Evolutionary conservation across 2,797 vertebrate genomes (phyloP).

Genomic region (Malacoctenus gilli): DNA sequence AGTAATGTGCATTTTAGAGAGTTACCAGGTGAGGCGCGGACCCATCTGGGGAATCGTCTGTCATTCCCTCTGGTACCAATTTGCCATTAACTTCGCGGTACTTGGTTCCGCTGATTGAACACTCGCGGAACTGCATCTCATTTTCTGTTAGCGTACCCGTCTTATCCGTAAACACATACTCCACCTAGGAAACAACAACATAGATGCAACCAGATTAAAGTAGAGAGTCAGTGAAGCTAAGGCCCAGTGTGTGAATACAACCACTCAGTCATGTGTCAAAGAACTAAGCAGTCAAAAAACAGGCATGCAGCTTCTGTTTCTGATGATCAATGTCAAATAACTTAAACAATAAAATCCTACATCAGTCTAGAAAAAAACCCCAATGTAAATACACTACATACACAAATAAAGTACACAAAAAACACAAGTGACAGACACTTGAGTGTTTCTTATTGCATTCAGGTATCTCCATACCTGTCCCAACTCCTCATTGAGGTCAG

Average conservation of each 20-base stretch:
- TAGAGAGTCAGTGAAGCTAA: background rate
- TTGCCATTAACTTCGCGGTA: conserved; percentile 95
- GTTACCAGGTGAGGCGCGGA: conserved; percentile 77
- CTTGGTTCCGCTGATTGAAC: conserved; percentile 93
- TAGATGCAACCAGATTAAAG: background rate
- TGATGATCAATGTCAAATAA: too few relatives aligned
- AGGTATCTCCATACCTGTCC: conserved; percentile 89
- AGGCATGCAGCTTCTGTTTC: too few relatives aligned
- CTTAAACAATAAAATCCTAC: too few relatives aligned
- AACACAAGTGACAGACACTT: too few relatives aligned
- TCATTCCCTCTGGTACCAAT: conserved; percentile 91
- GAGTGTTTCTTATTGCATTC: background rate
- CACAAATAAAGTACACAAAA: too few relatives aligned
- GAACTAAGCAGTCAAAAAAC: too few relatives aligned
- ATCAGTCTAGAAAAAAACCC: too few relatives aligned
- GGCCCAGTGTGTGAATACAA: too few relatives aligned
- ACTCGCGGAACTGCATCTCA: conserved; percentile 98
- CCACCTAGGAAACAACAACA: conserved; percentile 83
- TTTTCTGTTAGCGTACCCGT: conserved; percentile 98
- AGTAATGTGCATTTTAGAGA: background rate
- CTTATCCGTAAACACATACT: conserved; percentile 98
- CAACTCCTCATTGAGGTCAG: conserved; percentile 97
- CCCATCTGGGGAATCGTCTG: conserved; percentile 86
- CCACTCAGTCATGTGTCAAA: too few relatives aligned
- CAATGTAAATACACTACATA: background rate